phyloP scores from a whole-genome alignment of 2,888 invertebrate species.

The Ormyrus thymus region DNA sequence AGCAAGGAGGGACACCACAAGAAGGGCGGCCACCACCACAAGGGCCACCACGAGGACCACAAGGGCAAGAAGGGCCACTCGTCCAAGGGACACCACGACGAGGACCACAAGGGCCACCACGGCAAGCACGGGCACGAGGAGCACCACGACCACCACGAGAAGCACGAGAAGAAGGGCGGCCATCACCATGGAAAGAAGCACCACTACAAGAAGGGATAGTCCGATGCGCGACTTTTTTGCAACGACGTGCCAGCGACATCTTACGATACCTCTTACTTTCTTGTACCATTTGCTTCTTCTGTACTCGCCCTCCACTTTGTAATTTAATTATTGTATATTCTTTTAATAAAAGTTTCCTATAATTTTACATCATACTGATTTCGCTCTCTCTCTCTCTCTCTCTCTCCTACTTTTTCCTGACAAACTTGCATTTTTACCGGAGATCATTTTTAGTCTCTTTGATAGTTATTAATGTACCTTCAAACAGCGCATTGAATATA shows the following conservation, averaged over 20 bases:
- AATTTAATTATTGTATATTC: conserved; percentile 49
- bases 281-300: conserved; percentile 8
- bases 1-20: conserved; percentile 80
- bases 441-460: too few relatives aligned
- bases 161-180: conserved; percentile 80
- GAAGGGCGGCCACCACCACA: conserved; percentile 81
- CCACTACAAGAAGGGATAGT: conserved; percentile 66
- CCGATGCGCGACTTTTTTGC: conserved; percentile 15
- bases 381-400: not conserved
- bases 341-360: conserved; percentile 41
- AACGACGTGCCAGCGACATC: conserved; percentile 11
- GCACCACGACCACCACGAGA: conserved; percentile 78
- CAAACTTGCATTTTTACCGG: too few relatives aligned
- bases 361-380: conserved; percentile 11
- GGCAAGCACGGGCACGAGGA: conserved; percentile 80
- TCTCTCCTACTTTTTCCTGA: not conserved
- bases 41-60: conserved; percentile 79
- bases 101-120: conserved; percentile 81
- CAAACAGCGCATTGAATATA: too few relatives aligned
- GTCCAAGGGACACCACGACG: conserved; percentile 81
- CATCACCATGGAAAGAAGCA: conserved; percentile 77
- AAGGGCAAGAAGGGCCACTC: conserved; percentile 81
- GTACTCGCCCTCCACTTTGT: conserved; percentile 50
- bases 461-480: too few relatives aligned
- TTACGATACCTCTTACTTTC: not conserved